Evolutionary conservation across 92 coral and sea anemone species (phyloP).

Genomic region (Chrysogorgia sp.): DNA sequence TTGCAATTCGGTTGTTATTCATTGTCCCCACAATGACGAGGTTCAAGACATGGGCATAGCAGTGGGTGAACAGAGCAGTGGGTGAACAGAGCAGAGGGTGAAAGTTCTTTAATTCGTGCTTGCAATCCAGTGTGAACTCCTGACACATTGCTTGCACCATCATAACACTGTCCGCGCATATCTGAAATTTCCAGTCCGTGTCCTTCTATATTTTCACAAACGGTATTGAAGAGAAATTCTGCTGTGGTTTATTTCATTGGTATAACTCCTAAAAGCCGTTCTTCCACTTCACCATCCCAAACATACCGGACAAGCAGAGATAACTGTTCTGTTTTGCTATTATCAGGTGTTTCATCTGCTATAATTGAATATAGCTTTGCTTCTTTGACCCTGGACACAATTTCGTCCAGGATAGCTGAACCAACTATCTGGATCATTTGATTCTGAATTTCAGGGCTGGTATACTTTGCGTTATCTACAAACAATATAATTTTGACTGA

Average conservation of each 20-base stretch:
- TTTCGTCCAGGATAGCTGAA: constrained; percentile 26
- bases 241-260: constrained; percentile 34
- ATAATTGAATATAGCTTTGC: constrained; percentile 23
- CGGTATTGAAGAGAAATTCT: constrained; percentile 19
- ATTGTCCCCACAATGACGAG: constrained; percentile 68
- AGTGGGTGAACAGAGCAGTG: too few species aligned
- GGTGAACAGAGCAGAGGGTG: constrained; percentile 61
- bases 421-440: constrained; percentile 20
- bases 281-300: constrained; percentile 18
- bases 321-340: constrained; percentile 29
- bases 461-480: neutral
- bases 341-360: constrained; percentile 41
- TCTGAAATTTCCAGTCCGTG: neutral
- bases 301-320: constrained; percentile 1
- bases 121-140: constrained; percentile 51
- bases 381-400: constrained; percentile 19
- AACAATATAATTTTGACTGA: too few species aligned
- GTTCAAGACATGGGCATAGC: constrained; percentile 71
- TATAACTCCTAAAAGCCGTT: constrained; percentile 17
- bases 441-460: constrained; percentile 9
- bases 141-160: constrained; percentile 36
- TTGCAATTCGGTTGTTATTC: constrained; percentile 17
- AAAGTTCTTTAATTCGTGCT: constrained; percentile 58
- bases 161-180: constrained; percentile 4
- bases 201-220: neutral